Base-by-base conservation (phyloP, 92 coral and sea anemone genomes). In the Muricea muricata region DNA sequence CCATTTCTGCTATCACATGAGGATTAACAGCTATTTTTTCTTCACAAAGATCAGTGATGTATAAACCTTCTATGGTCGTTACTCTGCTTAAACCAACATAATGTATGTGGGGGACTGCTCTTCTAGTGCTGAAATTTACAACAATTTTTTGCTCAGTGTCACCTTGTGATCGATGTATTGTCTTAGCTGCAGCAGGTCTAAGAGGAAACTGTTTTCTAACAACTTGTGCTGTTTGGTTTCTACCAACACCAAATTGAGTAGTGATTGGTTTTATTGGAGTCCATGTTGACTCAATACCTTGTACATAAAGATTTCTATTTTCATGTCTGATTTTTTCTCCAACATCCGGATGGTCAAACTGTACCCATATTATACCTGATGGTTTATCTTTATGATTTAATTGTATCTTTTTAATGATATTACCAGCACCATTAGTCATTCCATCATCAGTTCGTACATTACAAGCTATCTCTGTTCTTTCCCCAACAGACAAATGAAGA, bases 261-360 rank as follows among this genome's bases (percentile, higher is more conserved):
- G 84, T 52, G 60, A 52, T 52, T 52, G 60, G 60, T 25, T 52
- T 52, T 52, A 52, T 13, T 52, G 60, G 60, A 21, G 90, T 80
- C 90, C 90, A 79, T 78, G 85, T 39, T 18, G 67, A 60, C 32
- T 58, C 70, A 18, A 87, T 80, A 39, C 76, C 82, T 29, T 87
- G 86, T 4, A 79, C 57, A 63, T 78, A 84, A 24, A 84, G 18
- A 7, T 57, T 56, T 15, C 12, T 84, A 45, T 84, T 84, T 32
- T 85, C 84, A 25, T 31, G 23, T 63, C 84, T 85, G 48, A 84
- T 85, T 39, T 85, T 75, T 40, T 35, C 57, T n/a, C 78, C 88
- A 56, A 84, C 81, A 84, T 84, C 84, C 20, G 75, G 18, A 75
- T 84, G 84, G 82, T 84, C 84, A 75, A 84, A 84, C 47, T 56